Percentiles rank a stretch among this genome's conserved stretches.
Evolutionary conservation across 1,140 invertebrate species (phyloP).

Genomic region (Subanguina moxae): DNA sequence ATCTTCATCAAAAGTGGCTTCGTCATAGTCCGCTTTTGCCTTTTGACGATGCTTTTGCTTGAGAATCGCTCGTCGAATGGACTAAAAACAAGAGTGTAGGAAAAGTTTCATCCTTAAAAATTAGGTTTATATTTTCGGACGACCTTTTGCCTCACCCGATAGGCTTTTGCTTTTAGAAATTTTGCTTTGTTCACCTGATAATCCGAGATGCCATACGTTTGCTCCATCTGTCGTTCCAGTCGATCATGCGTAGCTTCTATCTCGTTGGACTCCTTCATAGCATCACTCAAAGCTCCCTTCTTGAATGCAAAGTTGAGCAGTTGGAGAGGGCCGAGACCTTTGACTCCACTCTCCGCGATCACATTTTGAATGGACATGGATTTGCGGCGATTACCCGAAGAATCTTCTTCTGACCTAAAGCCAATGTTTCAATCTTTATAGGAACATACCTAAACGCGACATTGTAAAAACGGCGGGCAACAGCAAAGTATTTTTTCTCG

Average conservation of each 20-base stretch:
- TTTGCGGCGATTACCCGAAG: slow-evolving; percentile 3
- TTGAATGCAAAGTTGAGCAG: slow-evolving; percentile 75
- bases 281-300: slow-evolving; percentile 65
- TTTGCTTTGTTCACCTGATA: slow-evolving; percentile 20
- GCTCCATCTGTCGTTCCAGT: slow-evolving; percentile 37
- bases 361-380: slow-evolving; percentile 43
- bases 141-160: too few relatives aligned
- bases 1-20: slow-evolving; percentile 42
- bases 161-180: too few relatives aligned
- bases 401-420: slow-evolving; percentile 14
- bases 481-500: too few relatives aligned
- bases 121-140: too few relatives aligned
- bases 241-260: slow-evolving; percentile 38
- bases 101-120: too few relatives aligned
- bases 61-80: slow-evolving; percentile 38
- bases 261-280: slow-evolving; percentile 44
- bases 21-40: slow-evolving; percentile 39
- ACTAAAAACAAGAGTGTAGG: slow-evolving; percentile 8
- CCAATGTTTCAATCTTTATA: neutral
- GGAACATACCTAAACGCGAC: too few relatives aligned
- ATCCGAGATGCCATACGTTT: slow-evolving; percentile 31
- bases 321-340: slow-evolving; percentile 64
- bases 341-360: slow-evolving; percentile 38
- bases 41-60: slow-evolving; percentile 34
- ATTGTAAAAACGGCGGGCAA: too few relatives aligned